A percentile compares a stretch with the other conserved stretches of the same genome.
These are phyloP conservation scores for Eupithecia abbreviata DNA, from an alignment of 2,888 invertebrate genomes.

Conservation along the genomic window DNA sequence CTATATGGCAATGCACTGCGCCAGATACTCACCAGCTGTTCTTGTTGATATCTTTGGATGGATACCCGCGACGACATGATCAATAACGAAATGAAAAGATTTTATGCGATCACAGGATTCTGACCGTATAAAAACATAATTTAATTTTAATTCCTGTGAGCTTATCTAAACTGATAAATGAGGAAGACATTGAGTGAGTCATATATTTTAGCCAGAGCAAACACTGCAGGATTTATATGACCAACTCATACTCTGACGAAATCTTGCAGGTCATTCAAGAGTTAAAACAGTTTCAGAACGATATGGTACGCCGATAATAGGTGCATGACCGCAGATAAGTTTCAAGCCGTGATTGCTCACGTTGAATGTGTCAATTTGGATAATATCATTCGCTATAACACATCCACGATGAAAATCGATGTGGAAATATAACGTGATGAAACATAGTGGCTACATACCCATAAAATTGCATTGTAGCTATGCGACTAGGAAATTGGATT, in stretches of 20 bases:
- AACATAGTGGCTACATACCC: constrained; percentile 55
- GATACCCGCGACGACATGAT: too few species aligned
- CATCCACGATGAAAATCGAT: constrained; percentile 62
- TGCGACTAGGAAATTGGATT: constrained; percentile 74
- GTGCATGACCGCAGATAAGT: constrained; percentile 15
- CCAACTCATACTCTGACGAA: background rate
- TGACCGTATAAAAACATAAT: too few species aligned
- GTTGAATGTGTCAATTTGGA: constrained; percentile 49
- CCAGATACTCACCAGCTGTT: too few species aligned
- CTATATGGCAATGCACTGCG: too few species aligned
- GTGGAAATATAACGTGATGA: constrained; percentile 64
- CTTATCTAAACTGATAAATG: background rate
- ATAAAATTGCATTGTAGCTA: constrained; percentile 73
- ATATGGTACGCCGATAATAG: constrained; percentile 8
- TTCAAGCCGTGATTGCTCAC: constrained; percentile 38
- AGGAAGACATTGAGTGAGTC: background rate
- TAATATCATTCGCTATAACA: constrained; percentile 59
- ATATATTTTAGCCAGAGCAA: background rate
- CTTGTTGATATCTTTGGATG: too few species aligned
- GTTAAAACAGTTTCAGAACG: constrained; percentile 1
- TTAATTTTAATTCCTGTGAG: too few species aligned
- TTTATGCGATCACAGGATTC: too few species aligned
- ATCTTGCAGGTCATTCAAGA: background rate
- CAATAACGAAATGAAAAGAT: too few species aligned
- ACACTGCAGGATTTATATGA: background rate